These are phyloP conservation scores for Neotoma lepida DNA, from an alignment of 2,113 vertebrate genomes.

Conservation along the genomic window DNA sequence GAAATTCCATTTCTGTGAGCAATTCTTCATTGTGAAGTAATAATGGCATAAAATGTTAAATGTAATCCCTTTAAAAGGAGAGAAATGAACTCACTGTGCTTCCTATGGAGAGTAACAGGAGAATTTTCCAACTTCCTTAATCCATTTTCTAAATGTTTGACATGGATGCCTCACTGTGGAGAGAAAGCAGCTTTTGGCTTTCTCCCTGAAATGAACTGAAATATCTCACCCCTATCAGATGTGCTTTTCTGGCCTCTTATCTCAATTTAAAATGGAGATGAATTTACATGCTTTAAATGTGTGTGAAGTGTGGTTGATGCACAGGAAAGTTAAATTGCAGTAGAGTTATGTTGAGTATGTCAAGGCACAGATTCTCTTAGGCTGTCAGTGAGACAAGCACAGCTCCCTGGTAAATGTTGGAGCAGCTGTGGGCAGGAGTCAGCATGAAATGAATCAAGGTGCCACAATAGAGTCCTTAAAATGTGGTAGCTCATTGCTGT, in stretches of 20 bases:
- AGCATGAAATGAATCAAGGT: conserved; percentile 33
- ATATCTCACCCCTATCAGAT: conserved; percentile 15
- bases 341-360: neutral
- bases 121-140: neutral
- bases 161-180: neutral
- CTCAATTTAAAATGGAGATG: conserved; percentile 26
- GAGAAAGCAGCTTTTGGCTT: neutral
- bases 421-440: neutral
- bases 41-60: conserved; percentile 53
- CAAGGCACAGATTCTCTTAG: neutral
- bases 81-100: conserved; percentile 11
- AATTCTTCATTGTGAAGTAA: conserved; percentile 56
- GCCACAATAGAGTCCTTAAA: conserved; percentile 12
- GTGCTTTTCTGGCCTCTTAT: conserved; percentile 17
- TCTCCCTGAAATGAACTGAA: conserved; percentile 27
- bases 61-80: conserved; percentile 28
- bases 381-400: neutral
- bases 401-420: neutral
- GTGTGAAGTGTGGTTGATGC: neutral
- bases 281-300: neutral
- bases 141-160: neutral
- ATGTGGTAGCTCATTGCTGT: conserved; percentile 37
- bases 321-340: neutral
- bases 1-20: conserved; percentile 52
- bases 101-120: neutral